Evolutionary conservation across 2,797 vertebrate genomes (phyloP).

Genomic region (Cynodonichthys magdalenae): DNA sequence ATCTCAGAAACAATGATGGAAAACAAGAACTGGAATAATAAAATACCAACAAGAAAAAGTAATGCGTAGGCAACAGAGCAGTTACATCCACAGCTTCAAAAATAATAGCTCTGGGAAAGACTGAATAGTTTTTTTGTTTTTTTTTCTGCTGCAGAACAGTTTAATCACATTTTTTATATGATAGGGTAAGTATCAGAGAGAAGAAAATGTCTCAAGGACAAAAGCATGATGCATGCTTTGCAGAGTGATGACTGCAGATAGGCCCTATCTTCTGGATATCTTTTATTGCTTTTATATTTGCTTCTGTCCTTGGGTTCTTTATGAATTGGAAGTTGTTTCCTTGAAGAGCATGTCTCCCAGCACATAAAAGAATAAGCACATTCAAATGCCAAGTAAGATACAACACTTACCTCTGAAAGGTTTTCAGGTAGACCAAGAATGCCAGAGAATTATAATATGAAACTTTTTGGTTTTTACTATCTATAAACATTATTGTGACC

Average conservation of each 20-base stretch:
- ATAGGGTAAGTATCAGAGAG: constrained; percentile 66
- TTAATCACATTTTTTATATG: constrained; percentile 82
- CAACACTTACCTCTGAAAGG: constrained; percentile 23
- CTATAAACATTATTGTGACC: background rate
- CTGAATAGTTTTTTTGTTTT: constrained; percentile 46
- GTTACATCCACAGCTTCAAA: constrained; percentile 56
- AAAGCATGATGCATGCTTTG: constrained; percentile 79
- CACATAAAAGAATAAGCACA: constrained; percentile 54
- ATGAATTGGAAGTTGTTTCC: constrained; percentile 75
- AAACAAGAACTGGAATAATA: constrained; percentile 28
- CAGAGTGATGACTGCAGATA: constrained; percentile 74
- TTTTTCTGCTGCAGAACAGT: constrained; percentile 58
- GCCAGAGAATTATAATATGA: background rate
- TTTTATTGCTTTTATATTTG: constrained; percentile 79
- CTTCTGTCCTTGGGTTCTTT: constrained; percentile 74
- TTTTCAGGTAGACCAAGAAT: constrained; percentile 24
- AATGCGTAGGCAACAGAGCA: constrained; percentile 40
- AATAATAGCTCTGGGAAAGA: constrained; percentile 69
- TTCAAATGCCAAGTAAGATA: constrained; percentile 44
- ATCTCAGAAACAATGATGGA: background rate
- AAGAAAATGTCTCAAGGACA: constrained; percentile 81
- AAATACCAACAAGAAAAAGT: constrained; percentile 27
- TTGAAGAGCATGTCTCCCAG: constrained; percentile 58
- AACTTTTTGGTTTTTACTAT: background rate
- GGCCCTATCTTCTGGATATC: constrained; percentile 74